phyloP scores from a whole-genome alignment of 2,797 vertebrate species.

The Morus bassanus region DNA sequence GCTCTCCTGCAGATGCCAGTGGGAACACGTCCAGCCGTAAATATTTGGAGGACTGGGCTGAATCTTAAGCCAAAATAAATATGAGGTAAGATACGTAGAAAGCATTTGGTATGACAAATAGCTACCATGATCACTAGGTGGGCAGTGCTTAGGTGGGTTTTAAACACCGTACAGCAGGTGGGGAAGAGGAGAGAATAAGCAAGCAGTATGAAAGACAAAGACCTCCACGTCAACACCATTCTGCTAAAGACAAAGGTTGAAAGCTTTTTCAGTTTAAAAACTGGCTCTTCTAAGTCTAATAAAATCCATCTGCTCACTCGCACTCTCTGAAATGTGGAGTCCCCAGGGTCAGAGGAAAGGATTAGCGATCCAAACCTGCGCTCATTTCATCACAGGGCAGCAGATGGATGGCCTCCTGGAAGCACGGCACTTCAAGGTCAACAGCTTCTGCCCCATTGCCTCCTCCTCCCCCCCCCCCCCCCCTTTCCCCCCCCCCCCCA shows the following conservation, averaged over 20 bases:
- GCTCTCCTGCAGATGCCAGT: constrained; percentile 9
- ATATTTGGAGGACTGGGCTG: not conserved
- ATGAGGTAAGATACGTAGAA: not conserved
- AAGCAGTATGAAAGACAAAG: not conserved
- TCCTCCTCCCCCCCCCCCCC: too few relatives aligned
- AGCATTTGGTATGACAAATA: not conserved
- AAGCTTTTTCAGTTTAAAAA: not conserved
- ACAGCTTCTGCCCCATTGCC: not conserved
- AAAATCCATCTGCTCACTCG: constrained; percentile 1
- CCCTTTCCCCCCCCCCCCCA: too few relatives aligned
- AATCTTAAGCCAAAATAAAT: not conserved
- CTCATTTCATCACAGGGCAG: not conserved
- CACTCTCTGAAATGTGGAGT: not conserved
- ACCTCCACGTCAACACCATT: not conserved
- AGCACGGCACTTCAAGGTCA: not conserved
- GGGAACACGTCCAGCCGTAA: not conserved
- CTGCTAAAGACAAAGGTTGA: not conserved
- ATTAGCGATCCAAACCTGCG: not conserved
- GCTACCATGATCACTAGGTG: not conserved
- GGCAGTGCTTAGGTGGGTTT: not conserved
- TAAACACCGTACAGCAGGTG: not conserved
- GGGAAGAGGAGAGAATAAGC: not conserved
- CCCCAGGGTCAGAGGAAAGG: not conserved
- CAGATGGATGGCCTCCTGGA: not conserved
- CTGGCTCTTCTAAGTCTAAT: not conserved